phyloP scores from a whole-genome alignment of 2,888 invertebrate species.

The Mythimna impura region DNA sequence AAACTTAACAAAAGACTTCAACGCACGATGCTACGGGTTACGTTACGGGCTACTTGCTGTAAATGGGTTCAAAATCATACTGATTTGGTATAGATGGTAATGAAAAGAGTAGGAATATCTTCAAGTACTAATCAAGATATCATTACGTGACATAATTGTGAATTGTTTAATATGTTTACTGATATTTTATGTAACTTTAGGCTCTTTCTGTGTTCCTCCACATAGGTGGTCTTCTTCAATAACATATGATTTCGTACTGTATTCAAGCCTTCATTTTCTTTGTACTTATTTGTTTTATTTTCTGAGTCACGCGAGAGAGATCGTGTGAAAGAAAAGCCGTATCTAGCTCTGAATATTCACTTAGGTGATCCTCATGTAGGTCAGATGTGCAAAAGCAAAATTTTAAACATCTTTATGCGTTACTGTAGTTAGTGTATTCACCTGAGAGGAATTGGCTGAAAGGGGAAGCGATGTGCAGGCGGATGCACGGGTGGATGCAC shows the following conservation, averaged over 20 bases:
- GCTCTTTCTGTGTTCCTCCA: not conserved
- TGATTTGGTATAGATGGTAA: not conserved
- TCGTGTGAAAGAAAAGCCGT: constrained; percentile 59
- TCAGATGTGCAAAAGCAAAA: constrained; percentile 34
- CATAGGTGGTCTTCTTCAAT: not conserved
- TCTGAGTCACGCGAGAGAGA: constrained; percentile 46
- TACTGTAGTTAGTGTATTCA: constrained; percentile 61
- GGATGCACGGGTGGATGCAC: constrained; percentile 69
- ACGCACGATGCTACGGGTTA: constrained; percentile 71
- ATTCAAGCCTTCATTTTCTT: not conserved
- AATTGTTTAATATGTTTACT: not conserved
- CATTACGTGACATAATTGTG: not conserved
- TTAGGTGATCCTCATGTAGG: constrained; percentile 55
- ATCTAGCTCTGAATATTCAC: constrained; percentile 66
- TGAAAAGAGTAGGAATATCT: not conserved
- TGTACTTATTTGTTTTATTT: constrained; percentile 32
- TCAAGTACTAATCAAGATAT: no score
- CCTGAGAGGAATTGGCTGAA: constrained; percentile 89
- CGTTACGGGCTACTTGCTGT: constrained; percentile 49
- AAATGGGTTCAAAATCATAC: constrained; percentile 15
- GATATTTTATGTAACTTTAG: not conserved
- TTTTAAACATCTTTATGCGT: constrained; percentile 20
- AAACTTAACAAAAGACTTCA: constrained; percentile 80
- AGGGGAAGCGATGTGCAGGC: constrained; percentile 82
- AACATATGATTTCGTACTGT: not conserved